A percentile compares a stretch with the other conserved stretches of the same genome.
Evolutionary conservation across 2,888 invertebrate genomes (phyloP).

Genomic region (Eupithecia vulgata): DNA sequence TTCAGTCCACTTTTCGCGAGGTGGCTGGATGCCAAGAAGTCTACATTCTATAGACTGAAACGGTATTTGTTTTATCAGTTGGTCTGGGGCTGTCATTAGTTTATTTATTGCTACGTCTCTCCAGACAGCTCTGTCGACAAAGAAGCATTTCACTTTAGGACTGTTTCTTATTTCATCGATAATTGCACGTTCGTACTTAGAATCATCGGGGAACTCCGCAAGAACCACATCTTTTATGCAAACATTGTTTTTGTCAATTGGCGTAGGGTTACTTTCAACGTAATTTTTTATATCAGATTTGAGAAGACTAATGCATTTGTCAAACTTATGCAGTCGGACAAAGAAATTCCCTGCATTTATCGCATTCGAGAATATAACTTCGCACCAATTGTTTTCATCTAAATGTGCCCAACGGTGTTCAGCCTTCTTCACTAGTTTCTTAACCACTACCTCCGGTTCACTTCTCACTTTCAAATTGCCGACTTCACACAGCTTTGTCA

Average conservation of each 20-base stretch:
- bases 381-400: slow-evolving; percentile 62
- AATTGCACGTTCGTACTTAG: slow-evolving; percentile 73
- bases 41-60: slow-evolving; percentile 87
- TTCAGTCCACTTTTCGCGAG: slow-evolving; percentile 77
- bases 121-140: slow-evolving; percentile 86
- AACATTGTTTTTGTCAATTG: slow-evolving; percentile 49
- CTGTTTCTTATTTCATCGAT: slow-evolving; percentile 64
- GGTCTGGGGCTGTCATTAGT: slow-evolving; percentile 77
- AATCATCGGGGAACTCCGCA: slow-evolving; percentile 76
- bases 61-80: slow-evolving; percentile 80
- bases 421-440: slow-evolving; percentile 40
- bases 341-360: slow-evolving; percentile 78
- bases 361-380: slow-evolving; percentile 74
- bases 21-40: slow-evolving; percentile 80
- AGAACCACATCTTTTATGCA: slow-evolving; percentile 74
- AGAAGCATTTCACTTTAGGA: slow-evolving; percentile 82
- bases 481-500: slow-evolving; percentile 75
- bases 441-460: slow-evolving; percentile 43
- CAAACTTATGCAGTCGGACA: slow-evolving; percentile 77
- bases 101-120: slow-evolving; percentile 66
- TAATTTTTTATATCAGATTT: slow-evolving; percentile 72
- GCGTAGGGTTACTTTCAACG: slow-evolving; percentile 51
- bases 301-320: slow-evolving; percentile 65
- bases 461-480: slow-evolving; percentile 51
- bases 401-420: slow-evolving; percentile 78